A percentile compares a stretch with the other conserved stretches of the same genome.
Conservation (phyloP, 1,140 invertebrate species). For the Chironomus striatipennis region DNA sequence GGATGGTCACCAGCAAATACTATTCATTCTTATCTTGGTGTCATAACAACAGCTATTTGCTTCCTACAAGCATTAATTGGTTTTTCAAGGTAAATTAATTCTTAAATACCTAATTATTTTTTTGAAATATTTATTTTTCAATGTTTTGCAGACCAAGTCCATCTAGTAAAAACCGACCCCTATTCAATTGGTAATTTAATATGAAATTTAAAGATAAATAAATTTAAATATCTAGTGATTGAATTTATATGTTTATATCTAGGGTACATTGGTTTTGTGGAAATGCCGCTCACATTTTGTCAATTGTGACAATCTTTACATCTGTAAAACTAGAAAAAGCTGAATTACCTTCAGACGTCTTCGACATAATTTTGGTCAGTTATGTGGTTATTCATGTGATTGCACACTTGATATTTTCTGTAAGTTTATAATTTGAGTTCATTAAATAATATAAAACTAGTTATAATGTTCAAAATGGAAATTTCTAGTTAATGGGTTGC, state of each 20-base stretch:
- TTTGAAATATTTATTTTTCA: conserved; percentile 37
- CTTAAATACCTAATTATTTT: conserved; percentile 14
- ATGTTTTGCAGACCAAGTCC: conserved; percentile 76
- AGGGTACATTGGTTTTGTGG: conserved; percentile 76
- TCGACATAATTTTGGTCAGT: conserved; percentile 76
- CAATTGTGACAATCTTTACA: conserved; percentile 87
- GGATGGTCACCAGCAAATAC: conserved; percentile 64
- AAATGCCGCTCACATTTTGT: conserved; percentile 84
- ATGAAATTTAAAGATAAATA: neutral
- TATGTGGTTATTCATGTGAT: conserved; percentile 84
- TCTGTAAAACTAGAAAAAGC: conserved; percentile 76
- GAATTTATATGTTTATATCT: neutral
- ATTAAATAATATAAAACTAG: neutral
- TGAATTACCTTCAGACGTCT: conserved; percentile 67
- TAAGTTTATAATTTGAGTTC: conserved; percentile 45
- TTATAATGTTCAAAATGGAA: conserved; percentile 39
- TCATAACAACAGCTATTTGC: conserved; percentile 66
- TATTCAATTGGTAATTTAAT: conserved; percentile 81
- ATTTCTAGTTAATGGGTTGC: conserved; percentile 56
- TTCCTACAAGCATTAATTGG: conserved; percentile 76
- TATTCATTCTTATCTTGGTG: conserved; percentile 73
- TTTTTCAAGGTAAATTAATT: conserved; percentile 26
- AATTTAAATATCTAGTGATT: neutral
- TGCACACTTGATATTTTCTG: conserved; percentile 80
- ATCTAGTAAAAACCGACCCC: conserved; percentile 62